Percentiles rank a stretch among this genome's conserved stretches.
Evolutionary conservation across 2,888 invertebrate genomes (phyloP).

Genomic region (Alitta virens): DNA sequence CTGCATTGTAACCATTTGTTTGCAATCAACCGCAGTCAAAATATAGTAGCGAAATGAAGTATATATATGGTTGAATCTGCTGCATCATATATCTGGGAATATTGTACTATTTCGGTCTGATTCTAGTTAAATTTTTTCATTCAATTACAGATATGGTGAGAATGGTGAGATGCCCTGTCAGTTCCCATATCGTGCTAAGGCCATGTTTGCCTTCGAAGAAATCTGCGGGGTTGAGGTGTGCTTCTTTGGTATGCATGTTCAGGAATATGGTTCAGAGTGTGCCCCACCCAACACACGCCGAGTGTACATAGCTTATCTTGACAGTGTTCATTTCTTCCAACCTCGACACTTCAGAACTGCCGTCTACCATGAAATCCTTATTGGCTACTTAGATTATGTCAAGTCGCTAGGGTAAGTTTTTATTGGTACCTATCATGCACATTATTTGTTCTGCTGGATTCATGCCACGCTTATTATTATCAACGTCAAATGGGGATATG

Average conservation of each 20-base stretch:
- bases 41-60: too few species aligned
- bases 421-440: background rate
- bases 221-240: constrained; percentile 98
- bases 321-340: constrained; percentile 99
- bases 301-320: constrained; percentile 98
- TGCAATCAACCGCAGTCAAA: too few species aligned
- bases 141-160: constrained; percentile 20
- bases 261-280: constrained; percentile 98
- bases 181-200: constrained; percentile 97
- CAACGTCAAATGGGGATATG: too few species aligned
- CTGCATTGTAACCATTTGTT: too few species aligned
- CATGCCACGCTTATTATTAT: too few species aligned
- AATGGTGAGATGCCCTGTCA: constrained; percentile 74
- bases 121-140: too few species aligned
- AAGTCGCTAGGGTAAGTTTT: constrained; percentile 83
- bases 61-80: too few species aligned
- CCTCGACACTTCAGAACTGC: constrained; percentile 95
- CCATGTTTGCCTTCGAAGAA: constrained; percentile 98
- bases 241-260: constrained; percentile 99
- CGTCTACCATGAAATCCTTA: constrained; percentile 98
- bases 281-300: constrained; percentile 91
- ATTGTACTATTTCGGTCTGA: too few species aligned
- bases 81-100: too few species aligned
- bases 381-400: constrained; percentile 98
- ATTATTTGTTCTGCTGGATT: too few species aligned